phyloP scores from a whole-genome alignment of 2,113 vertebrate genomes.

The Etheostoma cragini region DNA sequence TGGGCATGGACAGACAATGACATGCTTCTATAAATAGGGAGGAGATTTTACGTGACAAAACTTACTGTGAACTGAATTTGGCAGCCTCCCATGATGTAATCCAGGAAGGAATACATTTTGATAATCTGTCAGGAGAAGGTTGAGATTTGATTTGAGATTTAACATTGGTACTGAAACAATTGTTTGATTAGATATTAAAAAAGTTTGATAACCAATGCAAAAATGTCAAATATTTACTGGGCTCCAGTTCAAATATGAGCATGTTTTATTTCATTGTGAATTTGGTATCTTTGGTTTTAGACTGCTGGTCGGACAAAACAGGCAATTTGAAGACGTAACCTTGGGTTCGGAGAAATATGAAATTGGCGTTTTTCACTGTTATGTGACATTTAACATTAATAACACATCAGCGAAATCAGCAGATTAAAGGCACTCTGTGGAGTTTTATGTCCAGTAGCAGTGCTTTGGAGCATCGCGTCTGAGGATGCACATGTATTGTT shows the following conservation, averaged over 20 bases:
- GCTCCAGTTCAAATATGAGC: not conserved
- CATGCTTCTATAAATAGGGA: constrained; percentile 37
- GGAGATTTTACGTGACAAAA: constrained; percentile 53
- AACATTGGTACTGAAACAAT: not conserved
- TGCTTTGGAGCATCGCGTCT: not conserved
- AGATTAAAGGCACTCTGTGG: not conserved
- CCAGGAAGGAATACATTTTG: constrained; percentile 99
- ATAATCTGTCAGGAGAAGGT: constrained; percentile 88
- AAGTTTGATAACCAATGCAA: not conserved
- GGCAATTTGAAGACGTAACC: not conserved
- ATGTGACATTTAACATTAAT: not conserved
- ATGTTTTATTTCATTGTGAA: not conserved
- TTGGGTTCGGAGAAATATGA: not conserved
- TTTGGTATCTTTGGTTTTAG: not conserved
- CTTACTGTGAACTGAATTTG: constrained; percentile 99
- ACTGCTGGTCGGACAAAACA: not conserved
- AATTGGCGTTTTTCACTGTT: not conserved
- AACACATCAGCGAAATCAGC: not conserved
- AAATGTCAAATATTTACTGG: not conserved
- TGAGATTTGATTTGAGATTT: constrained; percentile 3
- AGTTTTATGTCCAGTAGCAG: not conserved
- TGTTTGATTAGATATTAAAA: not conserved
- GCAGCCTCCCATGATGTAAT: constrained; percentile 99
- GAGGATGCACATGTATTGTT: too few species aligned
- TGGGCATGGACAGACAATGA: constrained; percentile 17